Conservation (phyloP, 2,113 vertebrate genomes). For the Hoplias malabaricus region DNA sequence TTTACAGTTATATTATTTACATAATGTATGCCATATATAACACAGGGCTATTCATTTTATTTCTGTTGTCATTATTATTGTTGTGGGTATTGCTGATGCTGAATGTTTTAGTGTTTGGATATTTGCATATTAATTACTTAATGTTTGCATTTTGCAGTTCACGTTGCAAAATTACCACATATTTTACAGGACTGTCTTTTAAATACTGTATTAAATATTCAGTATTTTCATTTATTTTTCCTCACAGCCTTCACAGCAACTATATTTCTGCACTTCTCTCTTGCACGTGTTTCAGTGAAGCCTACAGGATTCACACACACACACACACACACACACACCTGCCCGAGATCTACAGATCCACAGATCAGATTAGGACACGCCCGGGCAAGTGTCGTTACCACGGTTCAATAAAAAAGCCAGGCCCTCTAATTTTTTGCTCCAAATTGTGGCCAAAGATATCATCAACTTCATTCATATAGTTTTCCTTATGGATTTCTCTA, state of each 20-base stretch:
- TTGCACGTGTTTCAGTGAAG: background rate
- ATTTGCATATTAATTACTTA: background rate
- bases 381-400: background rate
- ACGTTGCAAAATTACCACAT: background rate
- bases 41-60: too few species aligned
- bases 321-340: too few species aligned
- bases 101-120: background rate
- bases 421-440: background rate
- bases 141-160: too few species aligned
- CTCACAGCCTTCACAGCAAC: too few species aligned
- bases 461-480: slow-evolving; percentile 54
- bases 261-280: background rate
- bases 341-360: background rate
- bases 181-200: background rate
- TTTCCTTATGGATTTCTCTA: slow-evolving; percentile 53
- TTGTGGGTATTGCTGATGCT: background rate
- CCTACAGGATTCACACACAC: too few species aligned
- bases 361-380: background rate
- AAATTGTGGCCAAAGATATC: slow-evolving; percentile 28
- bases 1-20: too few species aligned
- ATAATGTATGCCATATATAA: too few species aligned
- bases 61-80: background rate
- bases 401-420: background rate
- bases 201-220: background rate
- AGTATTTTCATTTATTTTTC: too few species aligned